Conservation (phyloP, 1,140 invertebrate species). For the Colletes latitarsis region DNA sequence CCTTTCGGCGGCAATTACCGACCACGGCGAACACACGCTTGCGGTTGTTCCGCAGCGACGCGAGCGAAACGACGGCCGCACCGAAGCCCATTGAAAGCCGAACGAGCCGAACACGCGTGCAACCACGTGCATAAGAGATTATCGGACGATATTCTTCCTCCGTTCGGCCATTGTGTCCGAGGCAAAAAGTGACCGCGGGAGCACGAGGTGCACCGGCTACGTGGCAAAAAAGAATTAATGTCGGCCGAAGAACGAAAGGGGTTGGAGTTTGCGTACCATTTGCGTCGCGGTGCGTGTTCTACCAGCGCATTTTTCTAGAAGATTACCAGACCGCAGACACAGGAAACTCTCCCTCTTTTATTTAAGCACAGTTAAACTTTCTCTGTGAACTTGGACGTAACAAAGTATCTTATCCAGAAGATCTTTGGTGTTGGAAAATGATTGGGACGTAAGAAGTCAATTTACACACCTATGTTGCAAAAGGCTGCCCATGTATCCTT, state of each 20-base stretch:
- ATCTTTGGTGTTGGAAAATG: too few species aligned
- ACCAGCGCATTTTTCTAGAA: too few species aligned
- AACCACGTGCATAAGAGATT: slow-evolving; percentile 47
- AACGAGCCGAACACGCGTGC: slow-evolving; percentile 37
- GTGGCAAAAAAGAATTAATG: slow-evolving; percentile 36
- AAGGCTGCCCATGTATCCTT: too few species aligned
- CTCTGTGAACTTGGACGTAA: too few species aligned
- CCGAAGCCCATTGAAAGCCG: slow-evolving; percentile 20
- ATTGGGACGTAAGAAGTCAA: too few species aligned
- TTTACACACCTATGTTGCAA: too few species aligned
- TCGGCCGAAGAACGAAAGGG: neutral
- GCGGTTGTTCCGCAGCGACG: slow-evolving; percentile 32
- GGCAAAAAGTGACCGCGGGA: slow-evolving; percentile 34
- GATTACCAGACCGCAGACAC: too few species aligned
- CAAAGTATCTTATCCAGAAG: too few species aligned
- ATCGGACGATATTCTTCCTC: slow-evolving; percentile 39
- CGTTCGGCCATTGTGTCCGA: slow-evolving; percentile 24
- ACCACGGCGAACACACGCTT: slow-evolving; percentile 19
- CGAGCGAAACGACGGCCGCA: neutral
- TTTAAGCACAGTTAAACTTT: too few species aligned
- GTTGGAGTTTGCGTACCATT: slow-evolving; percentile 10
- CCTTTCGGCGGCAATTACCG: slow-evolving; percentile 45
- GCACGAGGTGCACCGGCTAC: slow-evolving; percentile 13
- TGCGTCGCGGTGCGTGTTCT: neutral
- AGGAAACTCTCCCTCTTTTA: too few species aligned